Conservation (phyloP, 2,113 vertebrate species). For the Helogale parvula region DNA sequence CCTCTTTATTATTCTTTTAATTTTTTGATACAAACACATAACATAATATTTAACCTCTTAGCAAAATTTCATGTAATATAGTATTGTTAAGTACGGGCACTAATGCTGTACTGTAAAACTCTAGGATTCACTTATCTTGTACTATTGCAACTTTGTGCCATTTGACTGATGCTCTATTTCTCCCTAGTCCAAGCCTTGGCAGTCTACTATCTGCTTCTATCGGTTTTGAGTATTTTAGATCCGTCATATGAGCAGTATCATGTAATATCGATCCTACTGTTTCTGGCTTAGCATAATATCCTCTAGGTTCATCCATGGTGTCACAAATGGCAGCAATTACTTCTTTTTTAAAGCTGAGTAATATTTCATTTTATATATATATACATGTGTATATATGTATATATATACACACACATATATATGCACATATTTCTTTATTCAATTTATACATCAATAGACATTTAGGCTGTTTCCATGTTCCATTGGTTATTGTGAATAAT, state of each 20-base stretch:
- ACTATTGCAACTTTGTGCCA: neutral
- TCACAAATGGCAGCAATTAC: neutral
- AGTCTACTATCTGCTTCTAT: neutral
- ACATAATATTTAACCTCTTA: neutral
- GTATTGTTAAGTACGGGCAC: neutral
- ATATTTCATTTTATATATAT: neutral
- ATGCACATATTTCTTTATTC: neutral
- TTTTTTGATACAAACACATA: neutral
- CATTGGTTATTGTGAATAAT: neutral
- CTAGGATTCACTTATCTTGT: neutral
- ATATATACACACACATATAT: too few species aligned
- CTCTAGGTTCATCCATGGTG: neutral
- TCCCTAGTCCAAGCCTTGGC: rapidly evolving
- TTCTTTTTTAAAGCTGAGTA: neutral
- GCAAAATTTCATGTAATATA: neutral
- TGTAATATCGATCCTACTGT: neutral
- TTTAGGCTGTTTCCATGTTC: neutral
- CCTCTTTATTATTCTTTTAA: neutral
- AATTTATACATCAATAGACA: neutral
- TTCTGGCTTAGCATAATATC: neutral
- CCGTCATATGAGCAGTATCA: neutral
- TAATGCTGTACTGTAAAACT: neutral
- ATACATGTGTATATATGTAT: too few species aligned
- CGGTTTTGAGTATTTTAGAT: neutral
- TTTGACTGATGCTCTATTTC: neutral